Evolutionary conservation across 2,888 invertebrate genomes (phyloP).

Genomic region (Rutpela maculata): DNA sequence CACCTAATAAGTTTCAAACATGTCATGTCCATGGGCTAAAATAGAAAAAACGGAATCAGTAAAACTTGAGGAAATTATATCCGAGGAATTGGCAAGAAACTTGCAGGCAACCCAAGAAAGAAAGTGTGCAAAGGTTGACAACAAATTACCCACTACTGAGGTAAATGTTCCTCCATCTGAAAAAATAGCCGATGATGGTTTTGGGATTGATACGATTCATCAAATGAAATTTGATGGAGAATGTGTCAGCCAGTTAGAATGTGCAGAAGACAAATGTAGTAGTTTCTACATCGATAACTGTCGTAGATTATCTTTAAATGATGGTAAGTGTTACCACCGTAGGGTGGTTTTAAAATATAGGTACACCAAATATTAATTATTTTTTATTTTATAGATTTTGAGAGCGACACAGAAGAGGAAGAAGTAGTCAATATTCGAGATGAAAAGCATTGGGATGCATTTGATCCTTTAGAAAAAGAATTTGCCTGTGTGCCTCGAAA

Average conservation of each 20-base stretch:
- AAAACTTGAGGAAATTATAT: constrained; percentile 91
- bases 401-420: constrained; percentile 74
- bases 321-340: too few species aligned
- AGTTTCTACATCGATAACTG: constrained; percentile 80
- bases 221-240: constrained; percentile 94
- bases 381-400: constrained; percentile 62
- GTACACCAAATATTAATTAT: constrained; percentile 56
- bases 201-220: constrained; percentile 83
- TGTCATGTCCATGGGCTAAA: constrained; percentile 82
- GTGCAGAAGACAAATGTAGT: too few species aligned
- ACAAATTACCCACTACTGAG: constrained; percentile 44
- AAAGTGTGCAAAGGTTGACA: constrained; percentile 64
- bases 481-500: not conserved
- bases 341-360: too few species aligned
- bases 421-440: constrained; percentile 75
- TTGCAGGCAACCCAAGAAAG: constrained; percentile 83
- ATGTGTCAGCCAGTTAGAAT: constrained; percentile 82
- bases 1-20: not conserved
- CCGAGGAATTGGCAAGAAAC: constrained; percentile 89
- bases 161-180: not conserved
- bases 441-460: constrained; percentile 82
- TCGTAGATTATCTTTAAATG: constrained; percentile 77
- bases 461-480: constrained; percentile 78
- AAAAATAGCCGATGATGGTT: not conserved
- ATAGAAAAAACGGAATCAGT: constrained; percentile 77